phyloP scores from a whole-genome alignment of 2,797 vertebrate species.

The Phataginus tetradactyla region DNA sequence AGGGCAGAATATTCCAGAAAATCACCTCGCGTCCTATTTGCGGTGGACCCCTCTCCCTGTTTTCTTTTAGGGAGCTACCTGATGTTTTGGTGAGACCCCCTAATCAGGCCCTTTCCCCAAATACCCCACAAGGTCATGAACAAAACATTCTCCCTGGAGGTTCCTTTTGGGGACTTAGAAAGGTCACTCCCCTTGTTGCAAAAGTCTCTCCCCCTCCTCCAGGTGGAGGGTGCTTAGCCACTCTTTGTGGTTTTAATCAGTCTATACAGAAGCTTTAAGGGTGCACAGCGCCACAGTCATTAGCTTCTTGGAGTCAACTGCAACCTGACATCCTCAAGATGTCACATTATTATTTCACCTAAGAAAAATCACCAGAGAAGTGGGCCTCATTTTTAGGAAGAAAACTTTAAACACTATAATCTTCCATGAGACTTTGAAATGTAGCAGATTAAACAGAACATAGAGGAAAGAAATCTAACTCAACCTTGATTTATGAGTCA shows the following conservation, averaged over 20 bases:
- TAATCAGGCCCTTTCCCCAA: too few relatives aligned
- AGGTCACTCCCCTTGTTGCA: too few relatives aligned
- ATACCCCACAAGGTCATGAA: background rate
- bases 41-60: background rate
- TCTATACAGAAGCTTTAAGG: background rate
- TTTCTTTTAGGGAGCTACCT: background rate
- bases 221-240: too few relatives aligned
- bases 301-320: background rate
- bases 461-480: background rate
- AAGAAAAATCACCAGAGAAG: background rate
- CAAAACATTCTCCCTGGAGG: background rate
- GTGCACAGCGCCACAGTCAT: fast-evolving
- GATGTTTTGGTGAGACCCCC: background rate
- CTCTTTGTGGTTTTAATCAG: background rate
- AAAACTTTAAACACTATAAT: background rate
- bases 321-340: background rate
- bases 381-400: background rate
- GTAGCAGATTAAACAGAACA: background rate
- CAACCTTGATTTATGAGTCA: background rate
- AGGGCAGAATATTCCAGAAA: background rate
- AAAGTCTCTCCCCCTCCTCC: background rate
- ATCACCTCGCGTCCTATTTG: background rate
- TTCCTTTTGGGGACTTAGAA: background rate
- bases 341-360: background rate
- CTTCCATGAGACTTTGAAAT: background rate